Percentiles rank a stretch among this genome's conserved stretches.
phyloP scores from a whole-genome alignment of 2,888 invertebrate species.

The Eulithis prunata region DNA sequence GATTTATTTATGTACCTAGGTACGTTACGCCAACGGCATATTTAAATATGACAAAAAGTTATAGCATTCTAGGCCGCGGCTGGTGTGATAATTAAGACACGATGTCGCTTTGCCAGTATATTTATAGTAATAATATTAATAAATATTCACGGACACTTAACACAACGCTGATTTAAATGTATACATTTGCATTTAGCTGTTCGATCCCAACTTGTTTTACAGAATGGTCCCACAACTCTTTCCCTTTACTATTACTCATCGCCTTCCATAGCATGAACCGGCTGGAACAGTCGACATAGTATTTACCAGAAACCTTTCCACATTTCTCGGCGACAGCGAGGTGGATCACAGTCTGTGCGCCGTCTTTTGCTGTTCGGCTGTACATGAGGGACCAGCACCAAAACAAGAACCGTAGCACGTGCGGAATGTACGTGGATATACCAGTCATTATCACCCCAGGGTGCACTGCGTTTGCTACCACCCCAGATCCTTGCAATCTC shows the following conservation, averaged over 20 bases:
- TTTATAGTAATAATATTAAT: too few species aligned
- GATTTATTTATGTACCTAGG: too few species aligned
- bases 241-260: conserved; percentile 6
- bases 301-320: conserved; percentile 82
- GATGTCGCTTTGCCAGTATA: too few species aligned
- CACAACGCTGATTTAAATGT: too few species aligned
- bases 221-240: conserved; percentile 35
- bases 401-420: conserved; percentile 24
- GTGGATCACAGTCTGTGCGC: conserved; percentile 88
- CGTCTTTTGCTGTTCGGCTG: conserved; percentile 86
- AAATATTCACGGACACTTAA: too few species aligned
- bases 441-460: conserved; percentile 32
- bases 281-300: conserved; percentile 87
- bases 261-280: conserved; percentile 23
- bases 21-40: too few species aligned
- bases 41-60: too few species aligned
- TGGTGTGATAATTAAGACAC: too few species aligned
- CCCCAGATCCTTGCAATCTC: conserved; percentile 86
- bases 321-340: conserved; percentile 88
- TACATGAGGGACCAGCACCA: conserved; percentile 38
- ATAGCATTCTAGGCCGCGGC: too few species aligned
- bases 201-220: conserved; percentile 18
- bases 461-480: conserved; percentile 36
- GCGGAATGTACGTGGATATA: conserved; percentile 4
- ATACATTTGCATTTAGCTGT: too few species aligned